Base-by-base conservation (phyloP, 64 coral and sea anemone species). In the Stylophora pistillata region DNA sequence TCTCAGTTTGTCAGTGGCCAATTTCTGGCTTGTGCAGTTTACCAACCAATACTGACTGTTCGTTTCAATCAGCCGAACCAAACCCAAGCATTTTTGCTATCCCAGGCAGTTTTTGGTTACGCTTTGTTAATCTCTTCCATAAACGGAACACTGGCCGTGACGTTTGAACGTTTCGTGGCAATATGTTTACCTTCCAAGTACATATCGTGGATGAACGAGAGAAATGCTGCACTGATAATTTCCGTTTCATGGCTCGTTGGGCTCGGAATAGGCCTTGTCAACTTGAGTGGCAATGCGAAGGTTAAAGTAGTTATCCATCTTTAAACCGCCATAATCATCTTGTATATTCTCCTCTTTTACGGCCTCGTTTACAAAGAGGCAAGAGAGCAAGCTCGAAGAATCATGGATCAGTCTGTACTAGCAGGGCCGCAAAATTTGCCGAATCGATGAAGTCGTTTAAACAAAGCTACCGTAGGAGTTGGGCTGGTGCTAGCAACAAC, bases 1-100 rank as follows among this genome's bases (percentile, higher is more conserved):
- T 13, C 27, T 78, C 76, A 78, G 76, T 78, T 78, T 78, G 30
- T 58, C 76, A 30, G 76, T 58, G 53, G 76, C 76, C 16, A 25
- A 58, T 27, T 78, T 78, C 55, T 78, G 10, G 25, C 58, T 58
- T 78, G 76, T 58, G 23, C 26, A 28, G 55, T 58, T 57, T 58
- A 58, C 76, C 76, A 78, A 15, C 55, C 76, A 15, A 9, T 78
- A 13, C 20, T 58, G 12, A 15, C 17, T 17, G 11, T 58, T 78
- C 55, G 76, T 25, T 78, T 77, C 47, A 78, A 58, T 58, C 26
- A 78, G 4, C 76, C 55, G 3, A 28, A 78, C 25, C 76, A 58
- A 78, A 55, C 21, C 37, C 53, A 55, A n/a, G n/a, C n/a, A n/a
- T n/a, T n/a, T n/a, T n/a, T n/a, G 55, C 15, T 58, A 10, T n/a